Percentiles rank a stretch among this genome's conserved stretches.
These are phyloP conservation scores for Neodiprion fabricii DNA, from an alignment of 1,140 invertebrate genomes.

Conservation along the genomic window DNA sequence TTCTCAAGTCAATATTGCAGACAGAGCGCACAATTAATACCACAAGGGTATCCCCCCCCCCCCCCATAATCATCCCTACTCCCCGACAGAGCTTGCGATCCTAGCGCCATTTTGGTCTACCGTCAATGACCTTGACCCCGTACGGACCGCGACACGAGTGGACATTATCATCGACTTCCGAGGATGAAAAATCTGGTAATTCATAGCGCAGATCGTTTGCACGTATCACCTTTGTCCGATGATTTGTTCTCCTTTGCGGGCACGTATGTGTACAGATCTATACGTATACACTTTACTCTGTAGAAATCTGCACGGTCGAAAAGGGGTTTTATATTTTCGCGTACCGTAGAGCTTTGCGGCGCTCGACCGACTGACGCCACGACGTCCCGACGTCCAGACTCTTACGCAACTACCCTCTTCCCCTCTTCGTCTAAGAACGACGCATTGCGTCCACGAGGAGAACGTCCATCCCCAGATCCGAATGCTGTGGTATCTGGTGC, in stretches of 20 bases:
- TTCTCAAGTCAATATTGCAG: no score
- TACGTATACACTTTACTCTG: no score
- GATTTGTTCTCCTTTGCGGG: no score
- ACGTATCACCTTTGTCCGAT: background rate
- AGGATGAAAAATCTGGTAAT: background rate
- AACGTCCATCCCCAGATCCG: conserved; percentile 5
- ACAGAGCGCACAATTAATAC: no score
- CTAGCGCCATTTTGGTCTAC: background rate
- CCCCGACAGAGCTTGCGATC: no score
- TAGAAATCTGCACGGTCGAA: no score
- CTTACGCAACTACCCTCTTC: conserved; percentile 43
- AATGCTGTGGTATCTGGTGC: conserved; percentile 26
- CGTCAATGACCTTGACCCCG: background rate
- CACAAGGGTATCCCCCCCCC: no score
- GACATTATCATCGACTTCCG: background rate
- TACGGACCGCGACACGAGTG: background rate
- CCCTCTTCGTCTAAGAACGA: conserved; percentile 19
- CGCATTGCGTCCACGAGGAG: conserved; percentile 22
- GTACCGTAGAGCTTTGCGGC: conserved; percentile 40
- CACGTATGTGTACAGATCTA: no score
- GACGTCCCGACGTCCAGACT: conserved; percentile 44
- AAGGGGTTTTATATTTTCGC: background rate
- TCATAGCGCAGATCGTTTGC: background rate
- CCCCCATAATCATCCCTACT: no score
- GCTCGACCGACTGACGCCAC: conserved; percentile 43